These are phyloP conservation scores for Galbula dea DNA, from an alignment of 2,113 vertebrate species.

Conservation along the genomic window DNA sequence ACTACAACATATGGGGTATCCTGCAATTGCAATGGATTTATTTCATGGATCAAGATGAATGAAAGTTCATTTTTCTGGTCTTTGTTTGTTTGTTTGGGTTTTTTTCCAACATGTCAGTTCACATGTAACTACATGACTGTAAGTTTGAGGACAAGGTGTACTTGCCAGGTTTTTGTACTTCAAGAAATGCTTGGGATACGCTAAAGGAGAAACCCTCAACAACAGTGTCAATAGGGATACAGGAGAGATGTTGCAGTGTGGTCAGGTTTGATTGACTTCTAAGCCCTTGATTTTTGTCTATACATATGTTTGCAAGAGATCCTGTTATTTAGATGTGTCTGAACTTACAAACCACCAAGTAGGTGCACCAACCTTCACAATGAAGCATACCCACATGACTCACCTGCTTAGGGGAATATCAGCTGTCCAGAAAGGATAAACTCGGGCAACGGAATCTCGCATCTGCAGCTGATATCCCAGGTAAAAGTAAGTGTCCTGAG, in stretches of 20 bases:
- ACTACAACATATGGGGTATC: not conserved
- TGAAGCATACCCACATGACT: not conserved
- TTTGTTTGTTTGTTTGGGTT: too few relatives aligned
- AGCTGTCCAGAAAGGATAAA: slow-evolving; percentile 88
- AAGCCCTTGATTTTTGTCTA: not conserved
- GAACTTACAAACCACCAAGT: not conserved
- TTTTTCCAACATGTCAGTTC: not conserved
- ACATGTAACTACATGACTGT: not conserved
- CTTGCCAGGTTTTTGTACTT: not conserved
- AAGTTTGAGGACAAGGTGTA: not conserved
- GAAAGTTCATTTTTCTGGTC: not conserved
- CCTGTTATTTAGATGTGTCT: not conserved
- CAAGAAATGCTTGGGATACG: not conserved
- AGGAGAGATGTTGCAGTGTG: not conserved
- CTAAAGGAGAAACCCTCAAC: not conserved
- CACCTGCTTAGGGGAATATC: slow-evolving; percentile 85
- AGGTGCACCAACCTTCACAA: not conserved
- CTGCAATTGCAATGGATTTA: not conserved
- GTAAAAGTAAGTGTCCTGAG: slow-evolving; percentile 89
- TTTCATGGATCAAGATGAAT: not conserved
- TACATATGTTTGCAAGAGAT: not conserved
- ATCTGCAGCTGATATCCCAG: slow-evolving; percentile 80
- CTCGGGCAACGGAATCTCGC: slow-evolving; percentile 86
- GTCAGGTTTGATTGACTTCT: not conserved
- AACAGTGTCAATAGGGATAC: not conserved